Percentiles rank a stretch among this genome's conserved stretches.
phyloP scores from a whole-genome alignment of 2,113 vertebrate genomes.

The Kobus ellipsiprymnus region DNA sequence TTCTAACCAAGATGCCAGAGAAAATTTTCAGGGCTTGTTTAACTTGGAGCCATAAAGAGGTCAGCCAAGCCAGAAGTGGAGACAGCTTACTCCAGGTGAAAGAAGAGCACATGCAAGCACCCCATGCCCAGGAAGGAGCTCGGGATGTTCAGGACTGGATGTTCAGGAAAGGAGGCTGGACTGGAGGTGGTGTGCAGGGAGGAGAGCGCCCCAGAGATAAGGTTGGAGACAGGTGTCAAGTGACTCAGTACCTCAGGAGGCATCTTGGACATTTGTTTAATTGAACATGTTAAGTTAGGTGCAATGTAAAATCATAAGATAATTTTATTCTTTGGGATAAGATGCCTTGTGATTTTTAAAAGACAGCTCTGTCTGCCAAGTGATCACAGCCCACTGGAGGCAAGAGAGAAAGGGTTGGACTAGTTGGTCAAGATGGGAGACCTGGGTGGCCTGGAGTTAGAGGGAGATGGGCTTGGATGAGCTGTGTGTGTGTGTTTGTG shows the following conservation, averaged over 20 bases:
- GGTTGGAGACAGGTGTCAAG: accelerated
- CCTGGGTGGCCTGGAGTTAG: background rate
- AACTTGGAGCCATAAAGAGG: background rate
- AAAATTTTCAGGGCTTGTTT: background rate
- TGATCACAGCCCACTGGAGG: background rate
- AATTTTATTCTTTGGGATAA: background rate
- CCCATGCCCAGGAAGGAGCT: background rate
- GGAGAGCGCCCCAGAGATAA: background rate
- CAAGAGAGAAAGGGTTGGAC: background rate
- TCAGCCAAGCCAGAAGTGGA: background rate
- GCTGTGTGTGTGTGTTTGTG: background rate
- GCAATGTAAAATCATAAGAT: background rate
- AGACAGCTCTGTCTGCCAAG: background rate
- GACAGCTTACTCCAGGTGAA: background rate
- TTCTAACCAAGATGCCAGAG: background rate
- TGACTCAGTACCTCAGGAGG: background rate
- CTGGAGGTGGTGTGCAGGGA: background rate
- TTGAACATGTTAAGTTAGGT: background rate
- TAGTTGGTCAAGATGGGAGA: background rate
- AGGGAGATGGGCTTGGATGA: background rate
- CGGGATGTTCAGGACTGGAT: background rate
- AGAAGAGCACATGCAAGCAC: background rate
- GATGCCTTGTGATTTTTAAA: background rate
- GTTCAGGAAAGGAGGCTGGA: background rate
- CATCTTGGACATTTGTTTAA: background rate